These are phyloP conservation scores for Gallinago nigripennis DNA, from an alignment of 2,797 vertebrate genomes.

Conservation along the genomic window DNA sequence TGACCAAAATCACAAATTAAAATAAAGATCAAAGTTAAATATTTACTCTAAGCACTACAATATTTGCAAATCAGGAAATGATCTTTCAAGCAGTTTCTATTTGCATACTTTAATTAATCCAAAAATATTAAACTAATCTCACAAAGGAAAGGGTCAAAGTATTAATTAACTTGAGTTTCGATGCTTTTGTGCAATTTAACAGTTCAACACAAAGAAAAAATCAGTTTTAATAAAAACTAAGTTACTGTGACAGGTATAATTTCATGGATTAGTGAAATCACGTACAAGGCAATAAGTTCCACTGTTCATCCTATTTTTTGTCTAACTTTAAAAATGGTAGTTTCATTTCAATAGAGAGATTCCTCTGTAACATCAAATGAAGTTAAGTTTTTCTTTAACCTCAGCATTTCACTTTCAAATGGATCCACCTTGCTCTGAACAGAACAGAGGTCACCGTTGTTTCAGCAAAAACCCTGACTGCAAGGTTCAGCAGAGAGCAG, in stretches of 20 bases:
- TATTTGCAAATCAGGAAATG: slow-evolving; percentile 40
- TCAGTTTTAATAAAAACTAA: slow-evolving; percentile 59
- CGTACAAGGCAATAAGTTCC: background rate
- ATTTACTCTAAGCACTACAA: slow-evolving; percentile 14
- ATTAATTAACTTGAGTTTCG: slow-evolving; percentile 59
- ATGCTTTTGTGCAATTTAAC: slow-evolving; percentile 68
- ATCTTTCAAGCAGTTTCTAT: slow-evolving; percentile 54
- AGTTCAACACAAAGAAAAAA: slow-evolving; percentile 61
- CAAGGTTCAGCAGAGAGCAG: background rate
- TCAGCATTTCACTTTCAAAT: background rate
- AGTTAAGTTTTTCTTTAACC: background rate
- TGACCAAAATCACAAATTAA: slow-evolving; percentile 27
- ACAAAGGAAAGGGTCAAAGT: slow-evolving; percentile 75
- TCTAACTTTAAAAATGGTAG: background rate
- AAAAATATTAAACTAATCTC: slow-evolving; percentile 68
- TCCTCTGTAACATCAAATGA: background rate
- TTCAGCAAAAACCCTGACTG: background rate
- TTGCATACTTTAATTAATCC: slow-evolving; percentile 71
- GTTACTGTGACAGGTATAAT: slow-evolving; percentile 67
- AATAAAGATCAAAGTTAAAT: slow-evolving; percentile 39
- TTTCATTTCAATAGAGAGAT: background rate
- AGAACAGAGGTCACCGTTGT: background rate
- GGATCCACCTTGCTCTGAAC: background rate
- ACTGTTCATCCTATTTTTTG: background rate
- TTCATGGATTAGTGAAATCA: slow-evolving; percentile 59